These are phyloP conservation scores for Noctua janthe DNA, from an alignment of 2,888 invertebrate species.

Conservation along the genomic window DNA sequence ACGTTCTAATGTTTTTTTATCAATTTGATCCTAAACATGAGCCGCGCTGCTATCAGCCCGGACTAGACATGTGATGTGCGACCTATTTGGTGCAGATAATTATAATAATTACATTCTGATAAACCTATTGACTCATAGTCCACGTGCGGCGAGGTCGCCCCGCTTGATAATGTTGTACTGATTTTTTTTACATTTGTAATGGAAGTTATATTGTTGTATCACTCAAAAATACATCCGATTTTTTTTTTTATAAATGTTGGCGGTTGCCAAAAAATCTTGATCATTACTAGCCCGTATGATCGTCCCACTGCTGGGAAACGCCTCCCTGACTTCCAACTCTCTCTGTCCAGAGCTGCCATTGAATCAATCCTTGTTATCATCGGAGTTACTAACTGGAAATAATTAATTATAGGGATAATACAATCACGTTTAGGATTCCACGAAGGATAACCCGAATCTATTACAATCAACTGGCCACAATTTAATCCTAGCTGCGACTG, in stretches of 20 bases:
- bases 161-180: conserved; percentile 11
- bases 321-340: neutral
- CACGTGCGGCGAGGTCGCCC: conserved; percentile 58
- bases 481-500: neutral
- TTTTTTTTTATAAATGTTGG: too few relatives aligned
- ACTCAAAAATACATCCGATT: too few relatives aligned
- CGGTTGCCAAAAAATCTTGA: too few relatives aligned
- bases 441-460: neutral
- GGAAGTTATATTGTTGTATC: neutral
- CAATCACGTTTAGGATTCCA: neutral
- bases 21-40: conserved; percentile 15
- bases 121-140: conserved; percentile 59
- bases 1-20: neutral
- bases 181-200: conserved; percentile 23
- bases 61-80: conserved; percentile 46
- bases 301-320: neutral
- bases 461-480: neutral
- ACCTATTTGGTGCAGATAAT: conserved; percentile 48
- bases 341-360: neutral
- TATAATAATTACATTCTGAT: conserved; percentile 48
- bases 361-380: neutral
- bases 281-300: too few relatives aligned
- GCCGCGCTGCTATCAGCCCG: conserved; percentile 3
- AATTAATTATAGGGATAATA: neutral
- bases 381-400: neutral